Evolutionary conservation across 1,140 invertebrate species (phyloP), one percentile per base, ranked within the genome.

Genomic region (Littorina saxatilis): DNA sequence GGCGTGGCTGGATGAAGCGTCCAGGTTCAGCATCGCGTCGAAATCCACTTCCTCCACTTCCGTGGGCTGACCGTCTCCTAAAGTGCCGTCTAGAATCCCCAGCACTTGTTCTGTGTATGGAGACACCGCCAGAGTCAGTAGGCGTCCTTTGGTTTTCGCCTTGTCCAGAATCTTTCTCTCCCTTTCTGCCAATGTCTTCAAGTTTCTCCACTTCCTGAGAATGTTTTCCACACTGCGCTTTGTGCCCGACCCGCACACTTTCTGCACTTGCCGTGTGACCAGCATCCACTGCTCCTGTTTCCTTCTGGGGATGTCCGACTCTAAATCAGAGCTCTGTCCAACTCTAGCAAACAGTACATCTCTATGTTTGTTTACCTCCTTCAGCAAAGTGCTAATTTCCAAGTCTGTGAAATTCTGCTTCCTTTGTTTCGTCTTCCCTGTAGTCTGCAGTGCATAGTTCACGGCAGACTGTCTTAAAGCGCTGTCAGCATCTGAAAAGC

Each of bases 21-120:
- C 66, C 2, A 70, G n/a, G 9, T 37, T 70, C 66, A 70, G 32
- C 66, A 70, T 70, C 9, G 66, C 32, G 13, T 70, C 66, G 39
- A 70, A 70, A 37, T 70, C 66, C 13, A 70, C 27, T 1, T 32
- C 66, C 66, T 70, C 29, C 27, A 70, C 66, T 2, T 70, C 66
- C 9, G 61, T 11, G 29, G 29, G 13, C 32, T 27, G 23, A 13
- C 3, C 23, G 37, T 70, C 66, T 23, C 50, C 50, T 13, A 52
- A 52, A 37, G 32, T 37, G 37, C 66, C 32, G 39, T 70, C 66
- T 11, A 70, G 37, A 29, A 70, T 70, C 7, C 27, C 27, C 32
- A 70, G 37, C 23, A 70, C 66, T 37, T 70, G 66, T 32, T 9
- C 23, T 9, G 66, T 70, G 37, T 32, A 70, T 13, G 11, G 66